Conservation (phyloP, 2,113 vertebrate genomes). For the Pachycephala philippinensis region DNA sequence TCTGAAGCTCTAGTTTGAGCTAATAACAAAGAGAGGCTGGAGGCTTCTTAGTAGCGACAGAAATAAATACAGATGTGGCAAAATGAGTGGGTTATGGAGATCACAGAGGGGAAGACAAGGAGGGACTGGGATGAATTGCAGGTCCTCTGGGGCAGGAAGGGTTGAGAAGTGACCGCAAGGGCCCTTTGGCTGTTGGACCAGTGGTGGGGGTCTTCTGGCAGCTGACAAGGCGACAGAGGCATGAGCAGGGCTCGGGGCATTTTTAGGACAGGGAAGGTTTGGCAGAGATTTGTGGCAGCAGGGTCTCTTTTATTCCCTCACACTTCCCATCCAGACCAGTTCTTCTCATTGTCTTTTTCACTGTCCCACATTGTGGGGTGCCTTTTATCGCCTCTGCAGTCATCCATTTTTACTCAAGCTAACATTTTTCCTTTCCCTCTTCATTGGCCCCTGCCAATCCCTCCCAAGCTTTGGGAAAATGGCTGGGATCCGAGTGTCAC, state of each 20-base stretch:
- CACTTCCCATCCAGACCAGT: background rate
- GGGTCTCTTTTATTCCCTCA: background rate
- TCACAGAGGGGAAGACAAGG: rapidly evolving
- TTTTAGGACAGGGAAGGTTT: background rate
- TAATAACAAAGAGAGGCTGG: background rate
- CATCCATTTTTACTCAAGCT: background rate
- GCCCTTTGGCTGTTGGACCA: background rate
- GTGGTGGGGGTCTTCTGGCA: background rate
- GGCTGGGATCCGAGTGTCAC: background rate
- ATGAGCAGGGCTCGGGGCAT: background rate
- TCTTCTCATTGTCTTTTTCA: background rate
- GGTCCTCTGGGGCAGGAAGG: background rate
- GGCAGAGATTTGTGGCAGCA: background rate
- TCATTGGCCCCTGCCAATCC: background rate
- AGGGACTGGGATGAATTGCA: background rate
- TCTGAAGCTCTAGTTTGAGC: background rate
- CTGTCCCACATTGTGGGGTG: background rate
- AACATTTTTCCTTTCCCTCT: background rate
- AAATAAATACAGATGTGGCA: background rate
- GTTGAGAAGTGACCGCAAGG: background rate
- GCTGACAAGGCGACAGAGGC: background rate
- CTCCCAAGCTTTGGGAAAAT: background rate
- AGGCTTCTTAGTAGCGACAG: background rate
- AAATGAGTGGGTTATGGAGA: background rate
- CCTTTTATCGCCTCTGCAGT: background rate